Evolutionary conservation across 1,140 invertebrate species (phyloP).

Genomic region (Heliconius congener): DNA sequence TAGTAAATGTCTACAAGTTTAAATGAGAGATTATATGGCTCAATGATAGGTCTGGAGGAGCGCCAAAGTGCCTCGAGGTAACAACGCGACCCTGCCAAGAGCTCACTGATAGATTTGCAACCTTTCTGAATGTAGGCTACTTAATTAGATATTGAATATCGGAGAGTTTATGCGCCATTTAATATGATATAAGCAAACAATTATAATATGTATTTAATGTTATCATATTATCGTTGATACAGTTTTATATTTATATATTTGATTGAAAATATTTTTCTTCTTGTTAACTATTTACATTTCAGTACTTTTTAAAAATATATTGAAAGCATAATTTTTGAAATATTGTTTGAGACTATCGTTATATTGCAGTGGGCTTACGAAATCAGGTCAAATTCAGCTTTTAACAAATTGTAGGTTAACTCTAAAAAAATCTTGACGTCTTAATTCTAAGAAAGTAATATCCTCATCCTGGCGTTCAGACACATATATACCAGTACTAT

Average conservation of each 20-base stretch:
- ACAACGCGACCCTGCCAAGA: slow-evolving; percentile 24
- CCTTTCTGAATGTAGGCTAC: slow-evolving; percentile 18
- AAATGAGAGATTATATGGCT: slow-evolving; percentile 25
- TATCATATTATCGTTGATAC: no score
- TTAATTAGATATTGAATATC: slow-evolving; percentile 10
- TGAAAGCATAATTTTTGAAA: background rate
- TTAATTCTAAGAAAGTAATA: background rate
- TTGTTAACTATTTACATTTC: background rate
- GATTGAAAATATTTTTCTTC: background rate
- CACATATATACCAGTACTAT: background rate
- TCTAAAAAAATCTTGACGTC: slow-evolving; percentile 15
- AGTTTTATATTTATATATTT: no score
- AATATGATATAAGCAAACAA: background rate
- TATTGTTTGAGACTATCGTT: background rate
- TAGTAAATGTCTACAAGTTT: slow-evolving; percentile 5
- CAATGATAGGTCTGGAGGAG: slow-evolving; percentile 19
- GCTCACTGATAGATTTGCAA: slow-evolving; percentile 23
- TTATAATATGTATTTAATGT: no score
- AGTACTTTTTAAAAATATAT: background rate
- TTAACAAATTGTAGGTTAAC: slow-evolving; percentile 26
- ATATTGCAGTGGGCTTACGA: background rate
- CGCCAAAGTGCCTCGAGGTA: slow-evolving; percentile 21
- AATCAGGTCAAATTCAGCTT: slow-evolving; percentile 28
- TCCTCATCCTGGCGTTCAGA: background rate
- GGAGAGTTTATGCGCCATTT: background rate